Base-by-base conservation (phyloP, 23 tunicate genomes). In the Phallusia fumigata region DNA sequence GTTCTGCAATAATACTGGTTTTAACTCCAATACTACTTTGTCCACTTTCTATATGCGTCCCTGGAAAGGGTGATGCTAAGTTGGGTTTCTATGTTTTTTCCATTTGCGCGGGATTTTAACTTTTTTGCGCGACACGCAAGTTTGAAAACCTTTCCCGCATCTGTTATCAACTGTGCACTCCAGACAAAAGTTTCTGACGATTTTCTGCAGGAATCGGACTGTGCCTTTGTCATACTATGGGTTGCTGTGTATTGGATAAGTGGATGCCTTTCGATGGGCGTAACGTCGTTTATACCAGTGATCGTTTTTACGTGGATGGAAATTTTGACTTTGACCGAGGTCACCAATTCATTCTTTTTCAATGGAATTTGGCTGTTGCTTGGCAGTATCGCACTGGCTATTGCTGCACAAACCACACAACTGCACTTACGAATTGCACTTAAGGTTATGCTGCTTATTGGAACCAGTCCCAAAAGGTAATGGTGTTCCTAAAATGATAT, bases 361-460 rank as follows among this genome's bases (percentile, higher is more conserved):
- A 19, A 78, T 6, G 79, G 76, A 12, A 28, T 73, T 19, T 83
- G 86, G 86, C 47, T 83, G 40, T 40, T 83, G 35, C 32, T 74
- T 30, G 86, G 86, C 21, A 65, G 74, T 47, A 53, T 52, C 13
- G 15, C 74, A 47, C 1, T 83, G 32, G 86, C 86, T 2, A 45
- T 83, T 24, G 86, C 79, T 1, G 79, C 74, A n/a, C 86, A 83
- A 74, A 44, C 79, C 40, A 74, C 86, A 31, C 73, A 83, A 21
- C 79, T 83, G 0, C 86, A 83, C 33, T 21, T 74, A 16, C 65
- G 79, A 31, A 49, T 83, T 31, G 79, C 86, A 19, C 31, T 83
- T 13, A 83, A 83, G 45, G 36, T 83, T 28, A 40, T 83, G 0
- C 35, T 74, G 31, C 69, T 45, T 8, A 73, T 83, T 36, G 86